Evolutionary conservation across 1,140 invertebrate species (phyloP).

Genomic region (Tetramorium simillimum): DNA sequence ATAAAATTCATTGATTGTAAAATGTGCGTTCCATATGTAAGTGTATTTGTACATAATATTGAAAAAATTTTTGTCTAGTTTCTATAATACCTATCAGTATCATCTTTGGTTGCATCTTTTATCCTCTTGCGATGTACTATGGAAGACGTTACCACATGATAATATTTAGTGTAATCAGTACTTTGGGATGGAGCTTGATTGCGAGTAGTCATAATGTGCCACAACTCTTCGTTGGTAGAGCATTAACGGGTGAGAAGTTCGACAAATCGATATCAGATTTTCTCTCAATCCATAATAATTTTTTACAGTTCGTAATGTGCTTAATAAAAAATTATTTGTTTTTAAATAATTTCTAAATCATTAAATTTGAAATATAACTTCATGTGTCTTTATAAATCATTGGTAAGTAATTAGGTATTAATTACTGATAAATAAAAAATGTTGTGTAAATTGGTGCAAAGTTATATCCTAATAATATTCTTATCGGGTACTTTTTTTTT

Average conservation of each 20-base stretch:
- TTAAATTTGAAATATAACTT: not conserved
- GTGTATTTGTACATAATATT: too few species aligned
- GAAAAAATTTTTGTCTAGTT: conserved; percentile 48
- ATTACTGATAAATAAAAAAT: not conserved
- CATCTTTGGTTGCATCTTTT: conserved; percentile 44
- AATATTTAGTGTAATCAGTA: conserved; percentile 78
- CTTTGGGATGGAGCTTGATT: conserved; percentile 84
- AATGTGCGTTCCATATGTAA: too few species aligned
- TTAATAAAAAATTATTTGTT: conserved; percentile 2
- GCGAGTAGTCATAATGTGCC: conserved; percentile 72
- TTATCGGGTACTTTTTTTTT: too few species aligned
- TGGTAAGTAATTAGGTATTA: not conserved
- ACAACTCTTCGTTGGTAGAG: conserved; percentile 81
- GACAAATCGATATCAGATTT: not conserved
- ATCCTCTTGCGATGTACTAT: conserved; percentile 67
- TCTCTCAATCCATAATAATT: not conserved
- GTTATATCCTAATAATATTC: too few species aligned
- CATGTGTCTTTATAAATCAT: not conserved
- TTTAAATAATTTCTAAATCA: not conserved
- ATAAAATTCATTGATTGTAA: too few species aligned
- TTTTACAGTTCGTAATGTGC: not conserved
- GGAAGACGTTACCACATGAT: conserved; percentile 84
- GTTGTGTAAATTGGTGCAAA: too few species aligned
- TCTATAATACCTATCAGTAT: conserved; percentile 6
- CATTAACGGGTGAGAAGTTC: conserved; percentile 79